Conservation (phyloP, 2,797 vertebrate species). For the Rhabdomys pumilio region DNA sequence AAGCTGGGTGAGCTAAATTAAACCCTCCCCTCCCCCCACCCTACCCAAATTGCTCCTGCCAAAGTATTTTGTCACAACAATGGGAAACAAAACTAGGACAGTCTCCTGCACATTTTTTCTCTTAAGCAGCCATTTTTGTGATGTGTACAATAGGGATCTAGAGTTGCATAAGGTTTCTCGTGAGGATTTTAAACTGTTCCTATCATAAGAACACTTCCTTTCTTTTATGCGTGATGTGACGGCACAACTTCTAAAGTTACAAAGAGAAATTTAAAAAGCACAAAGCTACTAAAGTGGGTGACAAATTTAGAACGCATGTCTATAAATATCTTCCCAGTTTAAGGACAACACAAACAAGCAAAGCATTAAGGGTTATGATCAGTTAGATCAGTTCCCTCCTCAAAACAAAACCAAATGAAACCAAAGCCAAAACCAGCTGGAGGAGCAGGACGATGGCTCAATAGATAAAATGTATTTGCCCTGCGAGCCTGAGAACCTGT, state of each 20-base stretch:
- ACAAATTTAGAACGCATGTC: conserved; percentile 30
- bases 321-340: conserved; percentile 48
- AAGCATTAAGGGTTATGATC: background rate
- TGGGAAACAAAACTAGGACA: background rate
- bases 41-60: background rate
- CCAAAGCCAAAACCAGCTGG: background rate
- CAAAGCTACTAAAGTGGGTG: conserved; percentile 8
- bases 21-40: background rate
- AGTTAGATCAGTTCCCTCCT: background rate
- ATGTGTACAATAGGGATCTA: background rate
- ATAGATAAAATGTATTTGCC: background rate
- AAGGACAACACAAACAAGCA: conserved; percentile 17
- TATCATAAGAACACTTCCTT: conserved; percentile 54
- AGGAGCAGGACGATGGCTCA: too few relatives aligned
- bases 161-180: background rate
- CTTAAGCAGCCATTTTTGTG: conserved; percentile 41
- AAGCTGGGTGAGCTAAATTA: background rate
- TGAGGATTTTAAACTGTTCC: conserved; percentile 60
- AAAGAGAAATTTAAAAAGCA: conserved; percentile 38
- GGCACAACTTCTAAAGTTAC: background rate
- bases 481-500: background rate
- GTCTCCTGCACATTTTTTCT: conserved; percentile 10
- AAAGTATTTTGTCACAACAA: background rate
- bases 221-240: conserved; percentile 42
- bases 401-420: background rate